Evolutionary conservation across 2,888 invertebrate species (phyloP).

Genomic region (Drosophila merina): DNA sequence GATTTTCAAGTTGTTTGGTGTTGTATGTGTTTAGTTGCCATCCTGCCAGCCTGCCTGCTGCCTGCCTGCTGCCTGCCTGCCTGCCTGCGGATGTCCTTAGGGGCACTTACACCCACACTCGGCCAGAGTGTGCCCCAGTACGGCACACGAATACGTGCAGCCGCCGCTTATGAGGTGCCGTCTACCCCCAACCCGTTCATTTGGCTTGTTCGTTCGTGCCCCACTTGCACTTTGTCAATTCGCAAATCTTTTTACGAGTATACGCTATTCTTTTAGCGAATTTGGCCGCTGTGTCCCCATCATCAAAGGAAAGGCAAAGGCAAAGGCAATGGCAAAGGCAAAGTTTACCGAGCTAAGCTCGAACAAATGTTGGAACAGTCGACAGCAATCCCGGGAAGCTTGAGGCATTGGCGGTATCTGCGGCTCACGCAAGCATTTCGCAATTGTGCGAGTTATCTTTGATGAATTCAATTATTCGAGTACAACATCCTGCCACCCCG

Average conservation of each 20-base stretch:
- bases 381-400: conserved; percentile 30
- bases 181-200: conserved; percentile 30
- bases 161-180: conserved; percentile 26
- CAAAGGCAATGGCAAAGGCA: conserved; percentile 51
- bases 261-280: conserved; percentile 52
- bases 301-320: conserved; percentile 64
- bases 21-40: conserved; percentile 50
- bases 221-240: conserved; percentile 76
- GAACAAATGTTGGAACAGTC: conserved; percentile 51
- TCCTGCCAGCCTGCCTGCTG: conserved; percentile 13
- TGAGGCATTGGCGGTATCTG: conserved; percentile 17
- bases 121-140: neutral
- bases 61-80: conserved; percentile 51
- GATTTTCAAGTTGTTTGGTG: conserved; percentile 75
- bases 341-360: conserved; percentile 70
- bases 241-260: conserved; percentile 71
- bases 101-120: conserved; percentile 28
- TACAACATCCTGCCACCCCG: conserved; percentile 45
- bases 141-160: conserved; percentile 10
- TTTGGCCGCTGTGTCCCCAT: conserved; percentile 41
- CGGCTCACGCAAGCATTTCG: conserved; percentile 43
- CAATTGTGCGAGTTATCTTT: conserved; percentile 80
- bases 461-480: conserved; percentile 77
- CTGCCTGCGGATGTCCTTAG: conserved; percentile 68
- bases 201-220: conserved; percentile 45